Percentiles rank a stretch among this genome's conserved stretches.
Evolutionary conservation across 2,888 invertebrate species (phyloP).

Genomic region (Aricia artaxerxes): DNA sequence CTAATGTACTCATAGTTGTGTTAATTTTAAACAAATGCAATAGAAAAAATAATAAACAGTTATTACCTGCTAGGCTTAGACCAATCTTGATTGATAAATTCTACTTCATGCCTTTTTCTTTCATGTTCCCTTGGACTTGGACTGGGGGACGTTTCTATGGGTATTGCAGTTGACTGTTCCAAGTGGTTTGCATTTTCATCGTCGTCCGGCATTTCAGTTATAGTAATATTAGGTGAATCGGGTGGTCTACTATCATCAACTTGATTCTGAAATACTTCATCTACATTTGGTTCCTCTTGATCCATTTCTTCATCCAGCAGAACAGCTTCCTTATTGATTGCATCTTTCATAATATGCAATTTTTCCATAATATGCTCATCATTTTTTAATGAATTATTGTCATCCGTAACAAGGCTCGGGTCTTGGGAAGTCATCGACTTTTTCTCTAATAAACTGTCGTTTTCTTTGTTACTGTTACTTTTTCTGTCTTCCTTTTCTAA

Average conservation of each 20-base stretch:
- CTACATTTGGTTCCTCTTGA: constrained; percentile 67
- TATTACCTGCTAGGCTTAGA: constrained; percentile 76
- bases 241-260: constrained; percentile 59
- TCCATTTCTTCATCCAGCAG: constrained; percentile 68
- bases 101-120: constrained; percentile 54
- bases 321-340: constrained; percentile 61
- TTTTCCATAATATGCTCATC: constrained; percentile 73
- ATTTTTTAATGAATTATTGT: constrained; percentile 56
- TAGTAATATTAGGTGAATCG: constrained; percentile 73
- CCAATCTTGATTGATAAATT: constrained; percentile 63
- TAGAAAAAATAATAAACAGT: constrained; percentile 32
- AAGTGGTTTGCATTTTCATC: constrained; percentile 57
- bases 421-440: constrained; percentile 73
- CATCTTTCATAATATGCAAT: constrained; percentile 58
- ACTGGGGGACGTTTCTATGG: constrained; percentile 70
- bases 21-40: constrained; percentile 23
- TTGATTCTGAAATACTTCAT: constrained; percentile 71
- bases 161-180: constrained; percentile 57
- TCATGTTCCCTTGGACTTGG: constrained; percentile 61
- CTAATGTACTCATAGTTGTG: constrained; percentile 34
- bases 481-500: constrained; percentile 57
- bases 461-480: constrained; percentile 64
- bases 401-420: constrained; percentile 70
- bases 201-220: constrained; percentile 73
- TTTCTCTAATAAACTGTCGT: constrained; percentile 69